phyloP scores from a whole-genome alignment of 35 echinoderm and acorn worm species.

The Ptychodera flava region DNA sequence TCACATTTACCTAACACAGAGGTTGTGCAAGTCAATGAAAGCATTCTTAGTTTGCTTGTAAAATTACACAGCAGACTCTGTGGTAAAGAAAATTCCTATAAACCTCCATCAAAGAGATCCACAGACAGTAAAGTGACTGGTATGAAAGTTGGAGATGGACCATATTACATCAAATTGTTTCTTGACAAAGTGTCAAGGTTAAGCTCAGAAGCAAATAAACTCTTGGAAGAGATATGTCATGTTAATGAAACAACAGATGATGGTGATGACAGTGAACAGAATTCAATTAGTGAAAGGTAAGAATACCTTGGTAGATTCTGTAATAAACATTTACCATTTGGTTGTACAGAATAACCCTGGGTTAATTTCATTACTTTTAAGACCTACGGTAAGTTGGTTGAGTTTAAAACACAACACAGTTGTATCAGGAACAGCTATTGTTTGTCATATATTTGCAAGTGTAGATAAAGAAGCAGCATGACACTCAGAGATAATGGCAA shows the following conservation, averaged over 20 bases:
- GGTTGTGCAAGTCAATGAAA: conserved; percentile 40
- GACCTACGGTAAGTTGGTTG: too few relatives aligned
- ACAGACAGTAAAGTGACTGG: background rate
- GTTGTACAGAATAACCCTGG: too few relatives aligned
- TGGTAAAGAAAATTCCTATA: conserved; percentile 40
- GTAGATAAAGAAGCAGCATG: too few relatives aligned
- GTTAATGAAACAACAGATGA: background rate
- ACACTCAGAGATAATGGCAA: too few relatives aligned
- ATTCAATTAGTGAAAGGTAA: conserved; percentile 17
- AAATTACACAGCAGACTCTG: conserved; percentile 74
- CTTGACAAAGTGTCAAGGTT: conserved; percentile 44
- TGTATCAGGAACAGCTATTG: too few relatives aligned
- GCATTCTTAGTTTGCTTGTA: conserved; percentile 69
- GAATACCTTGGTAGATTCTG: background rate
- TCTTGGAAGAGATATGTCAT: conserved; percentile 29
- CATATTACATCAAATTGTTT: conserved; percentile 45
- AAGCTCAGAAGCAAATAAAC: conserved; percentile 2
- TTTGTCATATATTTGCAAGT: too few relatives aligned
- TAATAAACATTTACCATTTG: too few relatives aligned
- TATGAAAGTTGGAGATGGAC: conserved; percentile 39
- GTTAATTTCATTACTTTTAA: too few relatives aligned
- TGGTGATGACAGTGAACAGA: background rate
- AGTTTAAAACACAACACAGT: too few relatives aligned
- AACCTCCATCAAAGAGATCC: conserved; percentile 23
- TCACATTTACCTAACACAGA: background rate